phyloP scores from a whole-genome alignment of 2,888 invertebrate genomes.

The Patella ulyssiponensis region DNA sequence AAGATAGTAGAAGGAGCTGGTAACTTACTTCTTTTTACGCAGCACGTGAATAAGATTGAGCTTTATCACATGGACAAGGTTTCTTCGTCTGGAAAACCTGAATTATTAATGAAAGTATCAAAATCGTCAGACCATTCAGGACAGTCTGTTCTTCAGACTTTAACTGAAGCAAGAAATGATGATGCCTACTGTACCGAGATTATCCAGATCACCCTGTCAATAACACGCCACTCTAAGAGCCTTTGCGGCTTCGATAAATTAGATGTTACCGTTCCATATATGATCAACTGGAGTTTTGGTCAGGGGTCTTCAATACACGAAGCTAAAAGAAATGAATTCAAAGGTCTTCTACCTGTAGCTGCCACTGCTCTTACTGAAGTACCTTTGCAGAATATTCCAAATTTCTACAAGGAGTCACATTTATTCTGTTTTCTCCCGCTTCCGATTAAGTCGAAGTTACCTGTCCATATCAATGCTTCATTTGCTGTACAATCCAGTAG shows the following conservation, averaged over 20 bases:
- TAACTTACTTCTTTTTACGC: constrained; percentile 65
- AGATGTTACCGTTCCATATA: constrained; percentile 27
- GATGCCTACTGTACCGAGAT: too few species aligned
- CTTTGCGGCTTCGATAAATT: too few species aligned
- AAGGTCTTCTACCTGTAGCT: constrained; percentile 43
- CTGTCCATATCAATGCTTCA: constrained; percentile 64
- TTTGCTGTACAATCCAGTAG: constrained; percentile 64
- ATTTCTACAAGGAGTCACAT: constrained; percentile 45
- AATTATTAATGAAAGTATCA: constrained; percentile 20
- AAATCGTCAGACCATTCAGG: background rate
- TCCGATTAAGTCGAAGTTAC: constrained; percentile 54
- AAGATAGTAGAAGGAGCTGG: constrained; percentile 54
- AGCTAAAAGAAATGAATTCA: constrained; percentile 16
- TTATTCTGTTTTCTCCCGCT: constrained; percentile 57
- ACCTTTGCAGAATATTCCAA: background rate
- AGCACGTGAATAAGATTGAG: constrained; percentile 56
- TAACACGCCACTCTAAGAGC: too few species aligned
- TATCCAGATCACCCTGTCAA: too few species aligned
- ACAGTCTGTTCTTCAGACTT: background rate
- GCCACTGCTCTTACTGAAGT: constrained; percentile 34
- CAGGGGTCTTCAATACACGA: constrained; percentile 20
- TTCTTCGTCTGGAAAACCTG: constrained; percentile 4
- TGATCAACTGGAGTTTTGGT: constrained; percentile 44
- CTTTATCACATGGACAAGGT: constrained; percentile 51
- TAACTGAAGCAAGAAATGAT: background rate